Conservation (phyloP, 2,888 invertebrate genomes). For the Ditula angustiorana region DNA sequence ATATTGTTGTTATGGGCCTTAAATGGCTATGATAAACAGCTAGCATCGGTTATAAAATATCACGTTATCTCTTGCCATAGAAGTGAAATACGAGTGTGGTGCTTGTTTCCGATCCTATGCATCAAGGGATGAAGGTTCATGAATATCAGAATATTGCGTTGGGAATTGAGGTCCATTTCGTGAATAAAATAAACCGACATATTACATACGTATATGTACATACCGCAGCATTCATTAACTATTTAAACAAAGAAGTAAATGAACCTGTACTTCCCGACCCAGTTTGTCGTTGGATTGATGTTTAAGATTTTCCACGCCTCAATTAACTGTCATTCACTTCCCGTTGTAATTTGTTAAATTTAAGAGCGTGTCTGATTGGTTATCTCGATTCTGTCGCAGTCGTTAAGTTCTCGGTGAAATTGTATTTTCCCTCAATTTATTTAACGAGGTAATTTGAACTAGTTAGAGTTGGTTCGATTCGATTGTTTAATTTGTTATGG, state of each 20-base stretch:
- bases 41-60: not conserved
- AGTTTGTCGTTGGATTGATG: not conserved
- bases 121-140: constrained; percentile 11
- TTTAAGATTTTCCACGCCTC: not conserved
- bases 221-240: not conserved
- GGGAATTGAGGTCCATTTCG: constrained; percentile 8
- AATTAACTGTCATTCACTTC: constrained; percentile 1
- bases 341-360: constrained; percentile 6
- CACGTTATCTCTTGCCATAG: not conserved
- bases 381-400: not conserved
- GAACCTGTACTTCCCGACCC: not conserved
- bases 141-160: constrained; percentile 9
- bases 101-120: constrained; percentile 1
- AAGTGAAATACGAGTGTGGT: constrained; percentile 11
- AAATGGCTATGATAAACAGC: too few relatives aligned
- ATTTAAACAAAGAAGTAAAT: not conserved
- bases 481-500: not conserved
- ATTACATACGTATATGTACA: not conserved
- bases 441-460: not conserved
- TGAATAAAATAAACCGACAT: not conserved
- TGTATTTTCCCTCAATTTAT: not conserved
- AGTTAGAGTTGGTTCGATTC: not conserved
- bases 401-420: not conserved
- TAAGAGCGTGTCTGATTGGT: constrained; percentile 2
- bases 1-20: too few relatives aligned